These are phyloP conservation scores for Lepus americanus DNA, from an alignment of 2,113 vertebrate genomes.

Conservation along the genomic window DNA sequence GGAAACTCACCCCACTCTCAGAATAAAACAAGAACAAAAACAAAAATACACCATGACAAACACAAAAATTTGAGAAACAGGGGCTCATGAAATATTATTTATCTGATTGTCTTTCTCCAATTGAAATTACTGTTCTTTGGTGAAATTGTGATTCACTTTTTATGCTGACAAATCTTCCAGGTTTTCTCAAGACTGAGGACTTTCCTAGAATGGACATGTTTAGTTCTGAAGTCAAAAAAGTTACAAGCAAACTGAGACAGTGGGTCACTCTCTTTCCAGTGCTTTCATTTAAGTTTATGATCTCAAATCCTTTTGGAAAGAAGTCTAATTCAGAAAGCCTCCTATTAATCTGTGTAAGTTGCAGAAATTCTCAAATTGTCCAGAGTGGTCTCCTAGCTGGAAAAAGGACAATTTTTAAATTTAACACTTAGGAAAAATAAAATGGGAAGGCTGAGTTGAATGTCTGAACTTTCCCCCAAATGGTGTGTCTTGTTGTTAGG, in stretches of 20 bases:
- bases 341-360: background rate
- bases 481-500: background rate
- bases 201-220: background rate
- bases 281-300: background rate
- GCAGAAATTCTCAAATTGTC: background rate
- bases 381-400: background rate
- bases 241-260: background rate
- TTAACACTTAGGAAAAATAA: constrained; percentile 6
- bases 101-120: background rate
- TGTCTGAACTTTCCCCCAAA: background rate
- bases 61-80: background rate
- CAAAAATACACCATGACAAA: background rate
- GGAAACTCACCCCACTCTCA: background rate
- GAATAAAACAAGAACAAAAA: background rate
- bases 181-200: background rate
- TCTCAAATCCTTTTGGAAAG: background rate
- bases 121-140: background rate
- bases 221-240: background rate
- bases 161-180: background rate
- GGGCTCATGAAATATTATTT: background rate
- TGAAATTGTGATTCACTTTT: background rate
- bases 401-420: background rate
- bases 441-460: background rate
- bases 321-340: background rate
- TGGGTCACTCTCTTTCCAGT: background rate